phyloP scores from a whole-genome alignment of 2,113 vertebrate genomes.

The Crypturellus undulatus region DNA sequence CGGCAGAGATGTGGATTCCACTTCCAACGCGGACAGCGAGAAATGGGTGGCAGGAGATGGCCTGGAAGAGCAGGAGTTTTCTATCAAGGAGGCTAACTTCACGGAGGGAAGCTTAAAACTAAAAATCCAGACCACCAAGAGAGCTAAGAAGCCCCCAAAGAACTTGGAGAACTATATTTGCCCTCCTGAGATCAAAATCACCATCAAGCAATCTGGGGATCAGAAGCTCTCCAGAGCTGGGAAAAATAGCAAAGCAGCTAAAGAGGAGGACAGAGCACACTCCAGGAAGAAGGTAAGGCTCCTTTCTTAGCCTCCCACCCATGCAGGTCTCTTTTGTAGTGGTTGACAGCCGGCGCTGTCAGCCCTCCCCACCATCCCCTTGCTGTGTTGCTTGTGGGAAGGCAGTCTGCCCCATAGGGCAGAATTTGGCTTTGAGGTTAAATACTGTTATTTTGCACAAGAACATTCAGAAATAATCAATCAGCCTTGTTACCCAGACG shows the following conservation, averaged over 20 bases:
- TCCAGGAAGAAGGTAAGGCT: constrained; percentile 92
- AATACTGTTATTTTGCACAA: neutral
- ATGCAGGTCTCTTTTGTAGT: neutral
- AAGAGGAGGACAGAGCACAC: constrained; percentile 91
- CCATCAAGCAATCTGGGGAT: constrained; percentile 92
- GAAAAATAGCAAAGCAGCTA: constrained; percentile 84
- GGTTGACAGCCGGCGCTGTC: neutral
- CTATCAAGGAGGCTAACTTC: constrained; percentile 99
- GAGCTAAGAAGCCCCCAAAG: constrained; percentile 98
- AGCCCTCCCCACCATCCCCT: neutral
- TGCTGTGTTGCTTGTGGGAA: too few relatives aligned
- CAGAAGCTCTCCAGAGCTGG: constrained; percentile 85
- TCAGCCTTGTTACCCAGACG: neutral
- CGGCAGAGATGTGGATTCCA: constrained; percentile 88
- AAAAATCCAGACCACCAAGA: constrained; percentile 98
- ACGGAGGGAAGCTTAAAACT: constrained; percentile 96
- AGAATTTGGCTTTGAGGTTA: neutral
- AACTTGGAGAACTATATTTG: constrained; percentile 99
- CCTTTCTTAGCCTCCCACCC: neutral
- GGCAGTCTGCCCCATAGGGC: neutral
- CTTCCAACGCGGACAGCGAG: constrained; percentile 89
- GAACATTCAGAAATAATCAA: too few relatives aligned
- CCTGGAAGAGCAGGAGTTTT: constrained; percentile 97
- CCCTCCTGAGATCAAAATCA: constrained; percentile 97
- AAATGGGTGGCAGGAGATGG: constrained; percentile 90